Conservation (phyloP, 2,888 invertebrate genomes). For the Chironomus tentans region DNA sequence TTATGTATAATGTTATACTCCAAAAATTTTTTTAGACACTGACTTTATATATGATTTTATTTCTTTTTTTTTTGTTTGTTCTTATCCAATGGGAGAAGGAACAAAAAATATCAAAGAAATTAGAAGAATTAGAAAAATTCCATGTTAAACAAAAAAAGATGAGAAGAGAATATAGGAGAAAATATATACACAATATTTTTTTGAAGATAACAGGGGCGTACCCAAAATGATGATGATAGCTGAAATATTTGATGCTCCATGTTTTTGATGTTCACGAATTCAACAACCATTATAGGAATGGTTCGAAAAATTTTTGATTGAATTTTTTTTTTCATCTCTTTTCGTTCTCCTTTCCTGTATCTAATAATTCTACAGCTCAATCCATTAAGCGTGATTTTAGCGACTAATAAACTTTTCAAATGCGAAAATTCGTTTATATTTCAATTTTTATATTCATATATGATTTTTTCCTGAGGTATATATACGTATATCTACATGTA, state of each 20-base stretch:
- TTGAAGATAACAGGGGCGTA: conserved; percentile 22
- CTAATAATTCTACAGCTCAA: neutral
- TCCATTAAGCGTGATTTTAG: neutral
- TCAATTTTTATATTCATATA: no score
- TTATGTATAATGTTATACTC: conserved; percentile 1
- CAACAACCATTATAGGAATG: neutral
- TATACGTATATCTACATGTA: no score
- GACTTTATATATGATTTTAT: no score
- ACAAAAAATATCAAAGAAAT: conserved; percentile 16
- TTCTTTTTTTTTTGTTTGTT: neutral
- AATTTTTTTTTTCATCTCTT: neutral
- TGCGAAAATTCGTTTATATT: neutral
- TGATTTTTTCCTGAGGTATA: no score
- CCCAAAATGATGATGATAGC: conserved; percentile 4
- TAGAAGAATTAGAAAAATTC: conserved; percentile 26
- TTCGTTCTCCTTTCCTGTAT: neutral
- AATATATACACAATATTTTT: neutral
- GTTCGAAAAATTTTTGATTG: neutral
- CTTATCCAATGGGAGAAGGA: neutral
- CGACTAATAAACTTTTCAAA: neutral
- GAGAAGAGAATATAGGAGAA: no score
- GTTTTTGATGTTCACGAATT: conserved; percentile 5
- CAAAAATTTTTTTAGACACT: neutral
- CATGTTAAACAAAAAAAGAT: conserved; percentile 11
- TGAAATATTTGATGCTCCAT: conserved; percentile 12